Percentiles rank a stretch among this genome's conserved stretches.
Evolutionary conservation across 2,797 vertebrate species (phyloP).

Genomic region (Oreochromis mossambicus): DNA sequence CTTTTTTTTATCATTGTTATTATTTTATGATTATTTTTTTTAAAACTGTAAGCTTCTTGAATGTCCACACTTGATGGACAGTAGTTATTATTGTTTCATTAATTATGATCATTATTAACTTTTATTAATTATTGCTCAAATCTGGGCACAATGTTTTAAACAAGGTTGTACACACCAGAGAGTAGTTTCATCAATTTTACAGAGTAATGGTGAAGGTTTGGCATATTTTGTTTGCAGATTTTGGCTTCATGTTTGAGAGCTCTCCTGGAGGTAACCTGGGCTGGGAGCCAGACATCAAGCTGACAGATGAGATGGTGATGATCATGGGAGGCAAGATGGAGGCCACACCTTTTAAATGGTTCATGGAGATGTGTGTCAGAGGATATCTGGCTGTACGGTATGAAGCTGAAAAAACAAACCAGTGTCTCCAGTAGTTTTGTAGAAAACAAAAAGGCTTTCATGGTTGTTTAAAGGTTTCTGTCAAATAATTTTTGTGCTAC

Average conservation of each 20-base stretch:
- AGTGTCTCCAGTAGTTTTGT: neutral
- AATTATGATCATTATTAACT: neutral
- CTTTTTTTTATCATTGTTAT: neutral
- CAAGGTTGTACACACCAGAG: neutral
- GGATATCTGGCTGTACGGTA: slow-evolving; percentile 95
- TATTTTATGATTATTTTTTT: neutral
- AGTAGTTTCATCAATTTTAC: neutral
- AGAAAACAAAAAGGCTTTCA: neutral
- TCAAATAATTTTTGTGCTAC: neutral
- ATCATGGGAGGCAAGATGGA: slow-evolving; percentile 99
- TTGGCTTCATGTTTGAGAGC: slow-evolving; percentile 99
- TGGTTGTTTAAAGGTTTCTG: neutral
- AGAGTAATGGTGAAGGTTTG: neutral
- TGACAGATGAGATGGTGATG: slow-evolving; percentile 99
- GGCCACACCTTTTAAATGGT: slow-evolving; percentile 97
- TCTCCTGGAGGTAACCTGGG: slow-evolving; percentile 95
- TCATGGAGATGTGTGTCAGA: slow-evolving; percentile 98
- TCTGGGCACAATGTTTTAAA: neutral
- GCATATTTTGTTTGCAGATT: slow-evolving; percentile 75
- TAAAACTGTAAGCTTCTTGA: neutral
- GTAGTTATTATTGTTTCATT: neutral
- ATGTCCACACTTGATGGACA: neutral
- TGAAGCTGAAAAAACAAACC: slow-evolving; percentile 28
- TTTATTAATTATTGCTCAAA: neutral
- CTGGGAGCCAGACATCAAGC: slow-evolving; percentile 97